Evolutionary conservation across 2,113 vertebrate species (phyloP).

Genomic region (Brachyhypopomus occidentalis): DNA sequence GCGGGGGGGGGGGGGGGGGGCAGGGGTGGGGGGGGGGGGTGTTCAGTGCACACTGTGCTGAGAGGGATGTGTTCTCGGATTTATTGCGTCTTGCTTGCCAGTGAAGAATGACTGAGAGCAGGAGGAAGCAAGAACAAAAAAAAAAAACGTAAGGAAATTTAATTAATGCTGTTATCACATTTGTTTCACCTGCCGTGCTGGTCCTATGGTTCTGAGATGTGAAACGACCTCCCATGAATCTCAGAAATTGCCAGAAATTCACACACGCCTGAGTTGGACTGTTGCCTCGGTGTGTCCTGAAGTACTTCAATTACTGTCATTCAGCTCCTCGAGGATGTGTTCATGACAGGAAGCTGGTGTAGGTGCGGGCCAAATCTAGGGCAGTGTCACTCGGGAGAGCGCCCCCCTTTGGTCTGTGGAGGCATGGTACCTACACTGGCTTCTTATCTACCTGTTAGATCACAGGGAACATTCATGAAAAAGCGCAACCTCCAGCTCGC

Average conservation of each 20-base stretch:
- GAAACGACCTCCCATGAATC: slow-evolving; percentile 44
- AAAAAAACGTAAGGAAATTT: slow-evolving; percentile 48
- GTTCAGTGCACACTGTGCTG: slow-evolving; percentile 20
- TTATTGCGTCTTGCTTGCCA: slow-evolving; percentile 41
- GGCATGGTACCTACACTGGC: no score
- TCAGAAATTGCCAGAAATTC: slow-evolving; percentile 17
- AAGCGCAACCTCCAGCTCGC: neutral
- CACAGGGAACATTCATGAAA: slow-evolving; percentile 16
- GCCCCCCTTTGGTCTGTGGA: no score
- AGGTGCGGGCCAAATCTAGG: no score
- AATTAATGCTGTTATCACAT: slow-evolving; percentile 58
- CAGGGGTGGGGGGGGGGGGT: slow-evolving; percentile 8
- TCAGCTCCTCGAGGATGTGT: slow-evolving; percentile 12
- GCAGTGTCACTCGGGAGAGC: no score
- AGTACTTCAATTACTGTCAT: slow-evolving; percentile 51
- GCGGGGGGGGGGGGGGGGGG: slow-evolving; percentile 16
- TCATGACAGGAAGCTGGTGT: neutral
- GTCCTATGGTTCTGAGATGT: slow-evolving; percentile 25
- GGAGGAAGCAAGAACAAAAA: slow-evolving; percentile 10
- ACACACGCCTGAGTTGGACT: neutral
- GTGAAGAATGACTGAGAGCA: slow-evolving; percentile 4
- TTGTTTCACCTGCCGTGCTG: slow-evolving; percentile 50
- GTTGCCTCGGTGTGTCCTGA: slow-evolving; percentile 23
- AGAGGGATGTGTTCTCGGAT: slow-evolving; percentile 39
- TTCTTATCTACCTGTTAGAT: slow-evolving; percentile 19